A percentile compares a stretch with the other conserved stretches of the same genome.
Evolutionary conservation across 2,888 invertebrate genomes (phyloP).

Genomic region (Lysandra bellargus): DNA sequence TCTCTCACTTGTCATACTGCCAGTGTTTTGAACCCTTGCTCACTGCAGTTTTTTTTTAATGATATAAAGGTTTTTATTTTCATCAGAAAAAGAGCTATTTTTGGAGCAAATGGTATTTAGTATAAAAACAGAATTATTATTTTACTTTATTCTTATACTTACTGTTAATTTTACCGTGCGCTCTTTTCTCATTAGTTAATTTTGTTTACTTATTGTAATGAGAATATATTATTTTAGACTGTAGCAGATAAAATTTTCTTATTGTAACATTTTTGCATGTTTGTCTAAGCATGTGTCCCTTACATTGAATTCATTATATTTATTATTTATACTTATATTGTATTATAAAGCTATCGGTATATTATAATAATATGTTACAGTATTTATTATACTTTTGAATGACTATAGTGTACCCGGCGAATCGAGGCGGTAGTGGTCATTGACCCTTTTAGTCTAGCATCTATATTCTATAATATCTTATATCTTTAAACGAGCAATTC

Average conservation of each 20-base stretch:
- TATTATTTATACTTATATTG: not conserved
- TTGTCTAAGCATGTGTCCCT: not conserved
- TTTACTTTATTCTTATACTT: no score
- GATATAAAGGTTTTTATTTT: not conserved
- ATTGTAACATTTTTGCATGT: not conserved
- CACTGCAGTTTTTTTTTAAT: not conserved
- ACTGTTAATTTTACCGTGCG: not conserved
- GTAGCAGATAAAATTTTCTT: not conserved
- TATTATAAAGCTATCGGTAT: not conserved
- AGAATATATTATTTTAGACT: not conserved
- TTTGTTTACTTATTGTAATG: conserved; percentile 6
- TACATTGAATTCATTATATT: not conserved
- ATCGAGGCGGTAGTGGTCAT: no score
- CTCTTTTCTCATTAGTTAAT: conserved; percentile 13
- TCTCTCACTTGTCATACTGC: not conserved
- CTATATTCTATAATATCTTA: no score
- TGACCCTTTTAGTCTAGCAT: no score
- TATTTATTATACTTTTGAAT: not conserved
- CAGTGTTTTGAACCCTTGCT: not conserved
- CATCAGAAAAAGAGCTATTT: not conserved
- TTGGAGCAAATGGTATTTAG: not conserved
- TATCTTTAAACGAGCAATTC: no score
- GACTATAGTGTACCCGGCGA: no score
- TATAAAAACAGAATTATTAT: not conserved
- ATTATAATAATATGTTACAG: not conserved